Evolutionary conservation across 2,113 vertebrate species (phyloP).

Genomic region (Daubentonia madagascariensis): DNA sequence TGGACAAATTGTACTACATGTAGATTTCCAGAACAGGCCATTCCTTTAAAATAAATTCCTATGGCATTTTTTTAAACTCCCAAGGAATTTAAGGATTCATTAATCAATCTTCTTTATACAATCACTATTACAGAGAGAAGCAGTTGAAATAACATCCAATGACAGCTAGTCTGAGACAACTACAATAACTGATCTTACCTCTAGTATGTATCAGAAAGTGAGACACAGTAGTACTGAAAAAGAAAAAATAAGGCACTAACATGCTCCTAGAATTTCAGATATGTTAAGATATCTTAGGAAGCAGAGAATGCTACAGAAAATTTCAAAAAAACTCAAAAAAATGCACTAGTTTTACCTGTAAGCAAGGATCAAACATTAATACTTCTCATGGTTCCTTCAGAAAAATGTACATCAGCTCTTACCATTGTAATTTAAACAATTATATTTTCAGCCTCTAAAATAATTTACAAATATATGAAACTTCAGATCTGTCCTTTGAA

Average conservation of each 20-base stretch:
- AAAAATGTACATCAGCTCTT: constrained; percentile 61
- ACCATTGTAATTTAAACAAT: constrained; percentile 65
- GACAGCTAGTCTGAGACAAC: constrained; percentile 14
- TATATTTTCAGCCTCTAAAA: constrained; percentile 67
- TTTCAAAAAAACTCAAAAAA: constrained; percentile 51
- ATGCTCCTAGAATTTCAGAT: background rate
- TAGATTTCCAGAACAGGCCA: background rate
- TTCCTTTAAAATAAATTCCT: constrained; percentile 29
- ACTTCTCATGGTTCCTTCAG: constrained; percentile 46
- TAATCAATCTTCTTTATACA: constrained; percentile 18
- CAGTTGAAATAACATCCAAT: background rate
- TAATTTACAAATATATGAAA: constrained; percentile 56
- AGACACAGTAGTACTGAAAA: background rate
- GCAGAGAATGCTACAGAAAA: constrained; percentile 18
- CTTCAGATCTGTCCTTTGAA: constrained; percentile 59
- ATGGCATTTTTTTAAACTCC: background rate
- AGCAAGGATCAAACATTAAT: constrained; percentile 46
- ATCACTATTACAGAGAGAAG: constrained; percentile 40
- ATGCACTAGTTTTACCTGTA: constrained; percentile 58
- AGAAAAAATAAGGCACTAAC: background rate
- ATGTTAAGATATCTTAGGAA: constrained; percentile 42
- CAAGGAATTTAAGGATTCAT: background rate
- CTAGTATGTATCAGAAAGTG: background rate
- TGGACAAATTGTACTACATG: background rate
- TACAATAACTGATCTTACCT: background rate